A percentile compares a stretch with the other conserved stretches of the same genome.
Conservation (phyloP, 2,113 vertebrate genomes). For the Rhabdornis inornatus region DNA sequence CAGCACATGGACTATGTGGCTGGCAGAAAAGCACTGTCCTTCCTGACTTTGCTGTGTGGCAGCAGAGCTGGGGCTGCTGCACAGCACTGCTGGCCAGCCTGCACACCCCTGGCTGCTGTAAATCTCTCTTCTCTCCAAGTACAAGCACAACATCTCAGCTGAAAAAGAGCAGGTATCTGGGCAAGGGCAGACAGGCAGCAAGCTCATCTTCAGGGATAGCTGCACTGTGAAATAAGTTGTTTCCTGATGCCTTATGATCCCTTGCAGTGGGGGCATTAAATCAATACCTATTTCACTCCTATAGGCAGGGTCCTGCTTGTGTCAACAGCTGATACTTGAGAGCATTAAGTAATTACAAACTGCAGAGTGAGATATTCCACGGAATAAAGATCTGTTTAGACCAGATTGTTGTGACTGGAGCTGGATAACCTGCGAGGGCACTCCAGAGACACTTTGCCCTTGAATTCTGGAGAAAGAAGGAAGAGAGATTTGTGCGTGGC, state of each 20-base stretch:
- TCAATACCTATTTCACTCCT: not conserved
- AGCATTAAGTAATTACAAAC: not conserved
- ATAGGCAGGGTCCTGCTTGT: not conserved
- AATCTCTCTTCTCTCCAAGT: not conserved
- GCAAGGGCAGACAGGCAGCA: not conserved
- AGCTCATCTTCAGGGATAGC: accelerated
- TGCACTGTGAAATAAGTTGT: not conserved
- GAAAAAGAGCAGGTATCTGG: not conserved
- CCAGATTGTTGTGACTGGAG: not conserved
- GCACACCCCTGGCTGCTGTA: not conserved
- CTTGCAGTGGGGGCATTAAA: not conserved
- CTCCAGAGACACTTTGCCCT: not conserved
- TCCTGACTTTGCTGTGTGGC: not conserved
- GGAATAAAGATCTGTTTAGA: not conserved
- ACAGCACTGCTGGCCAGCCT: not conserved
- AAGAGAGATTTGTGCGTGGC: not conserved
- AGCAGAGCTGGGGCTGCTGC: not conserved
- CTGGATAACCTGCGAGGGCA: not conserved
- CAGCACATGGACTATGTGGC: not conserved
- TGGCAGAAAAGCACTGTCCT: not conserved
- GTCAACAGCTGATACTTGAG: not conserved
- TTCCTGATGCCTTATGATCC: not conserved
- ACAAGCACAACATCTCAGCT: not conserved
- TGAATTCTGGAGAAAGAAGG: not conserved
- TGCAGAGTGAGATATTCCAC: not conserved